Conservation (phyloP, 2,888 invertebrate species). For the Morpho deidamia region DNA sequence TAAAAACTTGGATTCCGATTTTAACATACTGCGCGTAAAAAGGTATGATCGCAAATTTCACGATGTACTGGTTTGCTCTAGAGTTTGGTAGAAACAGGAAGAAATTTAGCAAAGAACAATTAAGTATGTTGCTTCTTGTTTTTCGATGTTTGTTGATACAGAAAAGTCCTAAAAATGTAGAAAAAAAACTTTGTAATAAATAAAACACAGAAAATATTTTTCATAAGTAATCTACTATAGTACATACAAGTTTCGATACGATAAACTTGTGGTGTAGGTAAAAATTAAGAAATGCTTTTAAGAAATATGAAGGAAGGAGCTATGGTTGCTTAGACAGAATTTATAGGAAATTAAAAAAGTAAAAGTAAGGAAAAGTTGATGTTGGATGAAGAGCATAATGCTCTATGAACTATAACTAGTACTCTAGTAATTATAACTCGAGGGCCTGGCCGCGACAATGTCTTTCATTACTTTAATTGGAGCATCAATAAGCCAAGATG, state of each 20-base stretch:
- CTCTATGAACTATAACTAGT: neutral
- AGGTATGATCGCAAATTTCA: conserved; percentile 35
- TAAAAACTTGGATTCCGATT: conserved; percentile 55
- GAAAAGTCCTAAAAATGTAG: too few relatives aligned
- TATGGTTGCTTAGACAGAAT: too few relatives aligned
- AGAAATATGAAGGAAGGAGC: too few relatives aligned
- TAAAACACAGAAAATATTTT: too few relatives aligned
- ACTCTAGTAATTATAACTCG: conserved; percentile 32
- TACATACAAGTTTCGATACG: too few relatives aligned
- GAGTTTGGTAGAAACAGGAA: conserved; percentile 8
- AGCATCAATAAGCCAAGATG: conserved; percentile 53
- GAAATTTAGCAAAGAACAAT: neutral
- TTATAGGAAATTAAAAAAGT: too few relatives aligned
- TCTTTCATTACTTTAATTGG: conserved; percentile 62
- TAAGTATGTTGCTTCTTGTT: neutral
- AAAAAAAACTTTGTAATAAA: too few relatives aligned
- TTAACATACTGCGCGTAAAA: conserved; percentile 48
- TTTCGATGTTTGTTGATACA: too few relatives aligned
- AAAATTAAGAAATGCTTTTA: too few relatives aligned
- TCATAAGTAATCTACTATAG: too few relatives aligned
- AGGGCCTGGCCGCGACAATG: conserved; percentile 24
- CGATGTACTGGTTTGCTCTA: conserved; percentile 24
- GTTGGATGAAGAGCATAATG: neutral
- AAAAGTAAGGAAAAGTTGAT: neutral
- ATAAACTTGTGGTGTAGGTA: too few relatives aligned